Conservation (phyloP, 2,888 invertebrate genomes). For the Monochamus alternatus region DNA sequence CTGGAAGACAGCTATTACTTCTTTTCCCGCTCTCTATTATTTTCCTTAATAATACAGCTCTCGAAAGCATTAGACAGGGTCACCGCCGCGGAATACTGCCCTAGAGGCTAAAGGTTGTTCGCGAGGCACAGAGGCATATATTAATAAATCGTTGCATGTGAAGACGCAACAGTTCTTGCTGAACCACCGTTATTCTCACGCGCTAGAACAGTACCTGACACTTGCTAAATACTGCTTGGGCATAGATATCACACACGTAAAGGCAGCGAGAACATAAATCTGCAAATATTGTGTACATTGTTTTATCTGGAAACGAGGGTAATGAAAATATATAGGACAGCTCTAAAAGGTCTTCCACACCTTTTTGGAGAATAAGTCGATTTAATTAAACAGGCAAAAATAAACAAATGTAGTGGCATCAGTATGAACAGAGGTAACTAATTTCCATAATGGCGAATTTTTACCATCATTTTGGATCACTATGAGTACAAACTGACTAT, state of each 20-base stretch:
- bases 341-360: too few species aligned
- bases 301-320: too few species aligned
- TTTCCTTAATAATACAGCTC: neutral
- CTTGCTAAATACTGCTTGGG: constrained; percentile 6
- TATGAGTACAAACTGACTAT: too few species aligned
- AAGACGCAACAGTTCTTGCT: constrained; percentile 38
- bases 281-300: too few species aligned
- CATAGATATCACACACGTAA: neutral
- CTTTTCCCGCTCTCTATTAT: neutral
- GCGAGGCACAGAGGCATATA: constrained; percentile 29
- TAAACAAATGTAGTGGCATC: too few species aligned
- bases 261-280: too few species aligned
- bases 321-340: too few species aligned
- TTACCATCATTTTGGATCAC: too few species aligned
- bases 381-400: too few species aligned
- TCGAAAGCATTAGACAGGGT: constrained; percentile 2
- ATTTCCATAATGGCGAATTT: too few species aligned
- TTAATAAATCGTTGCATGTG: constrained; percentile 45
- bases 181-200: constrained; percentile 42
- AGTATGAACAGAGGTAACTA: too few species aligned
- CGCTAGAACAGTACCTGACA: constrained; percentile 34
- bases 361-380: too few species aligned
- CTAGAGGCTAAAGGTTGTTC: constrained; percentile 11
- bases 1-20: neutral
- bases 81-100: neutral